phyloP scores from a whole-genome alignment of 2,797 vertebrate species.

The Monodelphis domestica region DNA sequence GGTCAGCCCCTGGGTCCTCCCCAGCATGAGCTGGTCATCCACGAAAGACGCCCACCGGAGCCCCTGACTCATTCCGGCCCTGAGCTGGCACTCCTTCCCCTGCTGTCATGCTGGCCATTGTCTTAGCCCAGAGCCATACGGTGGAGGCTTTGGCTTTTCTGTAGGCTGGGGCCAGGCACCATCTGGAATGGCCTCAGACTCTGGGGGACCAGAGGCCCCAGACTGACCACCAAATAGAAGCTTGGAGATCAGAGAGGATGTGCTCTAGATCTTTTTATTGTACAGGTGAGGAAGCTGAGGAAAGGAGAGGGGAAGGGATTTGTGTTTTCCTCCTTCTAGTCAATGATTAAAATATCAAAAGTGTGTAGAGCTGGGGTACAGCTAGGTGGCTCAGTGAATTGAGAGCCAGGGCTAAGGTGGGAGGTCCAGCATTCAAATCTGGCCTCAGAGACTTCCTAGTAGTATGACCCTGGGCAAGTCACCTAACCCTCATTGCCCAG shows the following conservation, averaged over 20 bases:
- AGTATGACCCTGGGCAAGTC: too few species aligned
- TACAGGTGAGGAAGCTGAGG: not conserved
- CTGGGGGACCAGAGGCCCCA: constrained; percentile 21
- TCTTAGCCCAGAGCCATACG: constrained; percentile 62
- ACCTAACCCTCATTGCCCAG: too few species aligned
- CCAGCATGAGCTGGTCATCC: not conserved
- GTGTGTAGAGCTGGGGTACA: too few species aligned
- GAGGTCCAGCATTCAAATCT: too few species aligned
- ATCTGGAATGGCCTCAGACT: constrained; percentile 60
- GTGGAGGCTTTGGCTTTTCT: constrained; percentile 63
- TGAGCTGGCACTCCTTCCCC: not conserved
- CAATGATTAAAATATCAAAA: not conserved
- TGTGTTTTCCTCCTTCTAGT: not conserved
- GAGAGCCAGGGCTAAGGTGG: too few species aligned
- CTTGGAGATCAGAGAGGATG: too few species aligned
- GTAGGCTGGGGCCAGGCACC: constrained; percentile 45
- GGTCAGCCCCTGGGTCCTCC: constrained; percentile 16
- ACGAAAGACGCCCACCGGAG: not conserved
- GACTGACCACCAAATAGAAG: not conserved
- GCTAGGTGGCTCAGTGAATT: too few species aligned
- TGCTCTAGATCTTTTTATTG: not conserved
- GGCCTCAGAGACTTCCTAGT: too few species aligned
- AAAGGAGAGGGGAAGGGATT: not conserved
- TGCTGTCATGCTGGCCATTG: constrained; percentile 65
- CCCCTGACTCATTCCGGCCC: not conserved